These are phyloP conservation scores for Mystacornis crossleyi DNA, from an alignment of 2,113 vertebrate genomes.

Conservation along the genomic window DNA sequence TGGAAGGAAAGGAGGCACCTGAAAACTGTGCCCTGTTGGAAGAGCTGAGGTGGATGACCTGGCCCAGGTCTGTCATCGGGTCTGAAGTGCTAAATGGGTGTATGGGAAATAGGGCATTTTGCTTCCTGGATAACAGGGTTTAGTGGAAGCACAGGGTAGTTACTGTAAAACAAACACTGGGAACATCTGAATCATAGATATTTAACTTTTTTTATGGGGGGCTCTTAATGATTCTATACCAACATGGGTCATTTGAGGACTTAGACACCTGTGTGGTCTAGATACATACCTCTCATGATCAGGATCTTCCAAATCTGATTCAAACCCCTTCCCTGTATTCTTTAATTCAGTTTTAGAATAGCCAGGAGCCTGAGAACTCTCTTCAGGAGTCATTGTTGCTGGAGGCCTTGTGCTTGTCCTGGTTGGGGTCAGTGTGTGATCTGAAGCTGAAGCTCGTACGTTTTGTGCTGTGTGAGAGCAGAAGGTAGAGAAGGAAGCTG, in stretches of 20 bases:
- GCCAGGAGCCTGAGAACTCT: constrained; percentile 41
- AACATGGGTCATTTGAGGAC: background rate
- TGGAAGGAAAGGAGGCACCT: background rate
- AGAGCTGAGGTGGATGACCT: background rate
- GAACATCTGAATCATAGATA: background rate
- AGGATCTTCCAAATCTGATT: constrained; percentile 33
- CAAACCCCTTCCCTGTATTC: constrained; percentile 30
- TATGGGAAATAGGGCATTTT: background rate
- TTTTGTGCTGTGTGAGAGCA: constrained; percentile 56
- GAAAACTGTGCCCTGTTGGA: background rate
- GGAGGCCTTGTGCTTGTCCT: constrained; percentile 68
- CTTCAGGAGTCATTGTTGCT: constrained; percentile 21
- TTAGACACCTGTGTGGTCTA: background rate
- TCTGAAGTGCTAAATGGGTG: background rate
- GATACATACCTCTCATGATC: constrained; percentile 43
- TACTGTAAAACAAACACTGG: background rate
- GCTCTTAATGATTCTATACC: background rate
- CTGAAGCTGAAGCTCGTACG: constrained; percentile 19
- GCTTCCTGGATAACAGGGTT: background rate
- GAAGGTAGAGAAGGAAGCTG: constrained; percentile 16
- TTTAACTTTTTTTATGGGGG: background rate
- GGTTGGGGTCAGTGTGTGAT: constrained; percentile 1
- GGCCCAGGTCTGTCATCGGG: background rate
- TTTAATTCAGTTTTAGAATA: constrained; percentile 9
- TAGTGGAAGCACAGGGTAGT: background rate